These are phyloP conservation scores for Cancer borealis DNA, from an alignment of 2,888 invertebrate species.

Conservation along the genomic window DNA sequence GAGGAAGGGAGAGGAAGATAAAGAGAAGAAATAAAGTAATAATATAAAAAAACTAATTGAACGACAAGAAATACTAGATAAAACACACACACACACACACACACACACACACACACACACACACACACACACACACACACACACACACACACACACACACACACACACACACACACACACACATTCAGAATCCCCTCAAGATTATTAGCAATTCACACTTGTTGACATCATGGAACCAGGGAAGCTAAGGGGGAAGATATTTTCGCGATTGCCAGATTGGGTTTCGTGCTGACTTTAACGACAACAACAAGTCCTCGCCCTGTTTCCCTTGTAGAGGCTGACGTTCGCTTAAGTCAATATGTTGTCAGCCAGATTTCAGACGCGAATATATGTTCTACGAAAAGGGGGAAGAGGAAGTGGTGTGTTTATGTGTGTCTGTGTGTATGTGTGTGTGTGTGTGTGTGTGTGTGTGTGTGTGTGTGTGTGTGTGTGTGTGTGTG, in stretches of 20 bases:
- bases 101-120: constrained; percentile 3
- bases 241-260: background rate
- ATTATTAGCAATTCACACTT: background rate
- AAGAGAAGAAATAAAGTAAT: background rate
- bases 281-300: background rate
- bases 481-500: background rate
- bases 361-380: background rate
- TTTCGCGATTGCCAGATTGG: background rate
- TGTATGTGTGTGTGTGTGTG: constrained; percentile 20
- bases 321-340: background rate
- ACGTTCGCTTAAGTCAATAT: background rate
- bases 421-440: constrained; percentile 20
- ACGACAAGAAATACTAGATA: background rate
- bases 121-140: constrained; percentile 2
- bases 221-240: background rate
- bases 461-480: constrained; percentile 18
- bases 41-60: background rate
- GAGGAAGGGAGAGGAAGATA: background rate
- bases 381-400: background rate
- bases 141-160: background rate
- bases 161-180: background rate
- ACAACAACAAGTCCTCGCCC: background rate
- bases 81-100: background rate
- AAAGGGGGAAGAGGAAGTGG: background rate
- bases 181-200: background rate